Base-by-base conservation (phyloP, 2,113 vertebrate genomes). In the mouse (Mus musculus) region DNA sequence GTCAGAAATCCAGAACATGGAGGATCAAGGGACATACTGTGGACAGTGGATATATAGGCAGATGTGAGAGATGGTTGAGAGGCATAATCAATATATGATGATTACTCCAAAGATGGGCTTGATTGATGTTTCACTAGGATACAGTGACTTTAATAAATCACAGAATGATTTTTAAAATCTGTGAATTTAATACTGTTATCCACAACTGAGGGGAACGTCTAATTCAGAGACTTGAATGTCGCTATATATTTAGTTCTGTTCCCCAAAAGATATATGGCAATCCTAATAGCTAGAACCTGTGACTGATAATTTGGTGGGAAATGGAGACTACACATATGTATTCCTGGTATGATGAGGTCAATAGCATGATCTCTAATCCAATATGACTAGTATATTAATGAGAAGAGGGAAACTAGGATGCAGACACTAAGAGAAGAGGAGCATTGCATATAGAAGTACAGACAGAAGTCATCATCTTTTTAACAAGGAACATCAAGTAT, bases 31-130 rank as follows among this genome's bases (percentile, higher is more conserved):
- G 5, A 20, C 65, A 87, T 19, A 20, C 89, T 92, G 89, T 90
- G 76, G 67, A 33, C 87, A 90, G 81, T 85, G 71, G 69, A 95
- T 72, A 95, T 72, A 87, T 56, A 90, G 69, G 81, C 63, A 84
- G 73, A 89, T 36, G 12, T 46, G 20, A 76, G 54, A 90, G 86
- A 92, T 9, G 8, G 73, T 75, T 89, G 39, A 78, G 89, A 92
- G 81, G 17, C 54, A 94, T 81, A 84, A 90, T 90, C 90, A 90
- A 85, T 87, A 93, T 65, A 95, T 84, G 86, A 54, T 86, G 72
- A 49, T 95, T 88, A 93, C 75, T 93, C 85, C 61, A 61, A 95
- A 96, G 96, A 91, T 69, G 72, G 46, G 39, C 69, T 80, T 95
- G 33, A 89, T 20, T 93, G 85, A 73, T 92, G 8, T 89, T 73